Base-by-base conservation (phyloP, 1,140 invertebrate species). In the Drosophila pachea region DNA sequence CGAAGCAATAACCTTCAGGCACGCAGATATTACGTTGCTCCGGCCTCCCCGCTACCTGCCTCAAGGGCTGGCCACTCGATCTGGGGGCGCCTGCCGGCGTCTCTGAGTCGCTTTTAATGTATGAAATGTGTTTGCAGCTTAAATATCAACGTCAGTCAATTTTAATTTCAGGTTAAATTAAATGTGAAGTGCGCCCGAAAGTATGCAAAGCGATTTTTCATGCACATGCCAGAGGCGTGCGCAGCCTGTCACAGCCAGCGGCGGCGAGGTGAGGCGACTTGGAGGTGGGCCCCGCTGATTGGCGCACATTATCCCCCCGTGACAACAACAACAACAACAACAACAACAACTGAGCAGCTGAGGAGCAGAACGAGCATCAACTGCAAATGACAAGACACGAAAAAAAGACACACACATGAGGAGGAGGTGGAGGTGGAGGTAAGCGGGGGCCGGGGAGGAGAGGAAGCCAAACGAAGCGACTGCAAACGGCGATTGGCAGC, bases 81-180 rank as follows among this genome's bases (percentile, higher is more conserved):
- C 11, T 22, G 42, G 32, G 52, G n/a, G n/a, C n/a, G n/a, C n/a
- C n/a, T n/a, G n/a, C n/a, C n/a, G n/a, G n/a, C n/a, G n/a, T n/a
- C n/a, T n/a, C 9, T 12, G 43, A 5, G 55, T 29, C 62, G 61
- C 50, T 55, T 68, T 56, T 63, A 68, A 68, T 68, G 53, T 58
- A 63, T 65, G 65, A 68, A 56, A 45, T 56, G 76, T 81, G 63
- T 48, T 59, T 22, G 22, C 42, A 14, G 56, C 45, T 52, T 56
- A 73, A 83, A 83, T 84, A 83, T 83, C 61, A 78, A 84, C 68
- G 79, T 79, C 79, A 83, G 79, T 83, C 79, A 83, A 83, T 83
- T 83, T 83, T 83, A 84, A 83, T 83, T 83, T 83, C 60, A 59
- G 65, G 49, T 58, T 63, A 65, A 83, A 78, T 83, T 82, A 84